Conservation (phyloP, 2,113 vertebrate genomes). For the Corynorhinus townsendii region DNA sequence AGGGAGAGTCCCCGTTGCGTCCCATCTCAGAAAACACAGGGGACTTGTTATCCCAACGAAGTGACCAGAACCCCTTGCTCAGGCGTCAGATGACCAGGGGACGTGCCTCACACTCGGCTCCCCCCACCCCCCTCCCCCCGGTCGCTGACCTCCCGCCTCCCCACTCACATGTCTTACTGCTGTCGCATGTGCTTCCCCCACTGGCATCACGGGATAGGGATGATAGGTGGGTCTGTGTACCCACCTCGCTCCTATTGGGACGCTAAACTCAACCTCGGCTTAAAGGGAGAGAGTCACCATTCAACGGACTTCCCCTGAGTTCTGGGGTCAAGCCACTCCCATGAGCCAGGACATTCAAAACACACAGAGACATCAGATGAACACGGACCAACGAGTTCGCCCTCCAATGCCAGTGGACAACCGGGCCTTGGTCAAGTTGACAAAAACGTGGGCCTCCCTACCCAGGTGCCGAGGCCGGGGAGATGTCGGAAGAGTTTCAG, state of each 20-base stretch:
- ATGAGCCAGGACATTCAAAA: background rate
- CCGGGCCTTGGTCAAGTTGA: background rate
- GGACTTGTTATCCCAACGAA: background rate
- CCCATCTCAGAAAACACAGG: background rate
- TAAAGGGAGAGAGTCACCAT: background rate
- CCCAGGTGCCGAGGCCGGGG: background rate
- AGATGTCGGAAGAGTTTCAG: background rate
- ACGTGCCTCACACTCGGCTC: background rate
- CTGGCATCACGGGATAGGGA: background rate
- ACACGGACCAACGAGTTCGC: background rate
- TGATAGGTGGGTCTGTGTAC: background rate
- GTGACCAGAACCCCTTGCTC: background rate
- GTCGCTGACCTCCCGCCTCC: background rate
- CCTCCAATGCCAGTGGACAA: background rate
- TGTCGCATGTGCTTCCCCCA: background rate
- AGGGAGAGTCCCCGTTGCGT: background rate
- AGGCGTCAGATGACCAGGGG: background rate
- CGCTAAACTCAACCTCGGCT: background rate
- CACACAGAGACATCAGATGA: background rate
- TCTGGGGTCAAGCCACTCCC: background rate
- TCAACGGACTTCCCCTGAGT: background rate
- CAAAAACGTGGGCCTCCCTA: background rate
- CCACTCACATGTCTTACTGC: accelerated
- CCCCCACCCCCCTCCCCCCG: no score
- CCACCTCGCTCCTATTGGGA: background rate